Conservation (phyloP, 1,140 invertebrate species). For the Drosophila paulistorum region DNA sequence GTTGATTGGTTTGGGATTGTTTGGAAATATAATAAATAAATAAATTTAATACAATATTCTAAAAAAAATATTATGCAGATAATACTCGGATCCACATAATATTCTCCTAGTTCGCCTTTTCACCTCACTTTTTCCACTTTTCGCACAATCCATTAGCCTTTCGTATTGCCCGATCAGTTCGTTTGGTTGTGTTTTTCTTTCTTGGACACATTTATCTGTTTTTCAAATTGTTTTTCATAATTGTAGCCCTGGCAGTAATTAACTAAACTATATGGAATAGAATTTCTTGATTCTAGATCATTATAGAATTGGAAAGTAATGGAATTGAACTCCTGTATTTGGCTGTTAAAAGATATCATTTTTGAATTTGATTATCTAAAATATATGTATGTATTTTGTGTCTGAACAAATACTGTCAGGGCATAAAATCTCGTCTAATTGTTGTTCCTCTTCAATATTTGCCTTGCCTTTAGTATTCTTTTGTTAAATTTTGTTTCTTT, state of each 20-base stretch:
- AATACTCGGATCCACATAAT: too few species aligned
- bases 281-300: too few species aligned
- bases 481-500: not conserved
- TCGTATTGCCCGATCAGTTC: constrained; percentile 18
- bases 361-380: not conserved
- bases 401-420: not conserved
- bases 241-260: too few species aligned
- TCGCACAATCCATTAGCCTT: constrained; percentile 23
- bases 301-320: too few species aligned
- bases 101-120: not conserved
- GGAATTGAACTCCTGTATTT: too few species aligned
- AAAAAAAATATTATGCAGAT: not conserved
- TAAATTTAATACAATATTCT: constrained; percentile 53
- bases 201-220: constrained; percentile 21
- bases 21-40: constrained; percentile 59
- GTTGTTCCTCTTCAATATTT: not conserved
- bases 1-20: constrained; percentile 5
- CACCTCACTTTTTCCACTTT: constrained; percentile 10
- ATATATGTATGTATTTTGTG: not conserved
- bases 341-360: not conserved
- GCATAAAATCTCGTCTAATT: constrained; percentile 1
- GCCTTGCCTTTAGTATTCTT: not conserved
- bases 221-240: not conserved
- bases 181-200: constrained; percentile 55
- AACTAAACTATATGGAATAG: too few species aligned